These are phyloP conservation scores for Gallinago undulata DNA, from an alignment of 2,113 vertebrate species.

Conservation along the genomic window DNA sequence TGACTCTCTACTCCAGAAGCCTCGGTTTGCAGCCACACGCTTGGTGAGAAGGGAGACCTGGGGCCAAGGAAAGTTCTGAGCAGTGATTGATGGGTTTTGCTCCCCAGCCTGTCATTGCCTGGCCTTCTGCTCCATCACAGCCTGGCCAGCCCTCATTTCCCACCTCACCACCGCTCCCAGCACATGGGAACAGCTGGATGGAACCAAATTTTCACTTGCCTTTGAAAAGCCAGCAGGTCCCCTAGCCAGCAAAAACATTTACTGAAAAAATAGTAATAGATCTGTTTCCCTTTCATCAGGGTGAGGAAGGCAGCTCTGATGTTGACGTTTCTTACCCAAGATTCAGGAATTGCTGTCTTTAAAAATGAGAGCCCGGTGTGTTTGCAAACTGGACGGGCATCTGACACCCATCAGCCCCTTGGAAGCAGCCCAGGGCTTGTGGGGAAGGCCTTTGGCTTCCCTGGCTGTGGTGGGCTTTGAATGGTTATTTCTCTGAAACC, in stretches of 20 bases:
- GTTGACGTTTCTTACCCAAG: background rate
- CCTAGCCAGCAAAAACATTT: slow-evolving; percentile 49
- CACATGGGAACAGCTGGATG: slow-evolving; percentile 29
- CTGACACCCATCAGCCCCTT: background rate
- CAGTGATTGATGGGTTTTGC: background rate
- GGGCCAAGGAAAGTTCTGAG: background rate
- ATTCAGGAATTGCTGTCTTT: background rate
- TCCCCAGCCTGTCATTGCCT: background rate
- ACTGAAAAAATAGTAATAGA: slow-evolving; percentile 47
- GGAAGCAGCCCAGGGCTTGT: background rate
- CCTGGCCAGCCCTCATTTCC: background rate
- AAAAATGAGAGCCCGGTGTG: background rate
- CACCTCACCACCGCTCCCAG: background rate
- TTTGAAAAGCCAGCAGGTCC: slow-evolving; percentile 4
- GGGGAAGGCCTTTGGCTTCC: background rate
- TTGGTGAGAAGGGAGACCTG: background rate
- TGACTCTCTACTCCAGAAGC: background rate
- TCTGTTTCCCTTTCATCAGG: slow-evolving; percentile 43
- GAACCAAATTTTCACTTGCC: slow-evolving; percentile 30
- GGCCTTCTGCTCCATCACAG: background rate
- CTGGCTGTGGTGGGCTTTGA: background rate
- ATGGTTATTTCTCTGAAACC: background rate
- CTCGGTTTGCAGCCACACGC: background rate
- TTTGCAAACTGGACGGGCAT: background rate
- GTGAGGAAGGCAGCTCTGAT: background rate